Evolutionary conservation across 2,113 vertebrate species (phyloP).

Genomic region (Solea senegalensis): DNA sequence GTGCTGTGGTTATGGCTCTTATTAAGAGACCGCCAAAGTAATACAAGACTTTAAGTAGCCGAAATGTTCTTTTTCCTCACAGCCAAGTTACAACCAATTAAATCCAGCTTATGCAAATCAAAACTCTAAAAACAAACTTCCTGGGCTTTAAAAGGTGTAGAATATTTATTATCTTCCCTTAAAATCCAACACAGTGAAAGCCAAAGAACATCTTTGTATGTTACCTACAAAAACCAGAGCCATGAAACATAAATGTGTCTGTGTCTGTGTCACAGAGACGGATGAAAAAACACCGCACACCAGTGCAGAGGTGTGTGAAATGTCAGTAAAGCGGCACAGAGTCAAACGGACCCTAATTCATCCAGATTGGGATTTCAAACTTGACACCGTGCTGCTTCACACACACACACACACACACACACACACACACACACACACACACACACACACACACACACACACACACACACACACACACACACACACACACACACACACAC

Average conservation of each 20-base stretch:
- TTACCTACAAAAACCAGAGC: not conserved
- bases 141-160: no score
- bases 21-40: no score
- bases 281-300: not conserved
- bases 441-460: slow-evolving; percentile 37
- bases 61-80: no score
- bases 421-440: slow-evolving; percentile 20
- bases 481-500: no score
- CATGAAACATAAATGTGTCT: slow-evolving; percentile 2
- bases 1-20: no score
- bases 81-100: no score
- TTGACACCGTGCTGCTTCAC: slow-evolving; percentile 49
- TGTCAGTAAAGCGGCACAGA: slow-evolving; percentile 43
- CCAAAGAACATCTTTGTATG: not conserved
- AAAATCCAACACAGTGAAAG: no score
- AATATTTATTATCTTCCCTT: no score
- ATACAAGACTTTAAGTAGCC: no score
- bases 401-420: slow-evolving; percentile 49
- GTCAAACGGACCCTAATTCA: slow-evolving; percentile 54
- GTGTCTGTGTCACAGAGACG: slow-evolving; percentile 9
- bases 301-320: slow-evolving; percentile 22
- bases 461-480: slow-evolving; percentile 43
- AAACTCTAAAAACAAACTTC: no score
- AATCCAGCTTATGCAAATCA: no score
- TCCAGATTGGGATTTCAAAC: slow-evolving; percentile 65